Conservation (phyloP, 2,113 vertebrate species). For the Pontoporia blainvillei region DNA sequence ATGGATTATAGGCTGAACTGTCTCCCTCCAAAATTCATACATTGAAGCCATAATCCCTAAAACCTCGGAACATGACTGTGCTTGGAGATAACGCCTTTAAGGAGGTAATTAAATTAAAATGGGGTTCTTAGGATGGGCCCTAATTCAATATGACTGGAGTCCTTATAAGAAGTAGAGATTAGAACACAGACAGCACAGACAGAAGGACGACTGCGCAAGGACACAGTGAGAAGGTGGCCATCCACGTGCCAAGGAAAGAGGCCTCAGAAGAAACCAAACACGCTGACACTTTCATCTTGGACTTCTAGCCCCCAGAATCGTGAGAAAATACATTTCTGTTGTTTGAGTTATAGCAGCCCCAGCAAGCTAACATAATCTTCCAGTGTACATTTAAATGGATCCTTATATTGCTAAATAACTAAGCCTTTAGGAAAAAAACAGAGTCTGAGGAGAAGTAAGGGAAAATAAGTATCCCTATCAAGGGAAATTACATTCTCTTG, state of each 20-base stretch:
- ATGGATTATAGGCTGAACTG: background rate
- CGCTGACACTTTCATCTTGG: background rate
- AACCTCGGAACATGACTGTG: background rate
- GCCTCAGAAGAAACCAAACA: background rate
- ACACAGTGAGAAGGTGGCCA: background rate
- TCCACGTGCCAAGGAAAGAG: background rate
- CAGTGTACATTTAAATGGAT: background rate
- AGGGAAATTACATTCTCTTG: background rate
- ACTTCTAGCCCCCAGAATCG: background rate
- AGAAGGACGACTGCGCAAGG: accelerated
- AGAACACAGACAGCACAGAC: background rate
- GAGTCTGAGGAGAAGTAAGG: background rate
- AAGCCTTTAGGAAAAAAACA: background rate
- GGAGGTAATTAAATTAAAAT: background rate
- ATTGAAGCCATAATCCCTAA: background rate
- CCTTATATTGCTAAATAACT: background rate
- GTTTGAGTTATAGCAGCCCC: background rate
- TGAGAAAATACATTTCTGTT: background rate
- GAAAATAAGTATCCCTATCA: background rate
- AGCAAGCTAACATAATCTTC: background rate
- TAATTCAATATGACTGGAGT: background rate
- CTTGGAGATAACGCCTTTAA: background rate
- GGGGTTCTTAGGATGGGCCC: background rate
- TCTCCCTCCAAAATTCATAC: background rate
- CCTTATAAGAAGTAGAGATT: background rate